phyloP scores from a whole-genome alignment of 2,113 vertebrate genomes.

The Mesoclemmys tuberculata region DNA sequence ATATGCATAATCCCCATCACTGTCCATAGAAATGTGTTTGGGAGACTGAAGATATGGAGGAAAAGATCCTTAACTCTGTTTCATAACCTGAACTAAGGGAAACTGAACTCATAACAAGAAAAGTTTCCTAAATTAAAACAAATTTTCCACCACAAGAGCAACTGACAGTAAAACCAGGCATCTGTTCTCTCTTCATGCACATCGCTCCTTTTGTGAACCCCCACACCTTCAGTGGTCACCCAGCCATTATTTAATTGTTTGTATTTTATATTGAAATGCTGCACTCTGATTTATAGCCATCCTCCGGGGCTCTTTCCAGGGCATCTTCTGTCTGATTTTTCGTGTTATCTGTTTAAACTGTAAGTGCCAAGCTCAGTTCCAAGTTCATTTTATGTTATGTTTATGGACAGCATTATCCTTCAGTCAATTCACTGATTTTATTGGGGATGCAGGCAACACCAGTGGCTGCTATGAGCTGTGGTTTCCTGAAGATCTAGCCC shows the following conservation, averaged over 20 bases:
- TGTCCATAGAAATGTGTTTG: not conserved
- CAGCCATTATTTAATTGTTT: not conserved
- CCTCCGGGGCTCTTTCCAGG: not conserved
- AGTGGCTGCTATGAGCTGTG: not conserved
- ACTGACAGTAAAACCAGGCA: not conserved
- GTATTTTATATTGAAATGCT: not conserved
- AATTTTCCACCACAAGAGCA: not conserved
- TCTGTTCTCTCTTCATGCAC: not conserved
- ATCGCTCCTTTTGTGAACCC: not conserved
- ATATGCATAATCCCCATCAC: not conserved
- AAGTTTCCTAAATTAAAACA: not conserved
- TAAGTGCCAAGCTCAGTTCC: not conserved
- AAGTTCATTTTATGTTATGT: not conserved
- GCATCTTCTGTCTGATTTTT: not conserved
- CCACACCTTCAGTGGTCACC: not conserved
- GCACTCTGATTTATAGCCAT: not conserved
- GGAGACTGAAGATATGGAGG: not conserved
- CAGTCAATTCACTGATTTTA: not conserved
- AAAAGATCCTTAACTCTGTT: not conserved
- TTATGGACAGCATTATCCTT: not conserved
- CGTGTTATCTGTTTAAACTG: not conserved
- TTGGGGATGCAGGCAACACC: not conserved
- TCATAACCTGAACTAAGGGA: not conserved
- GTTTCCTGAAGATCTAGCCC: not conserved
- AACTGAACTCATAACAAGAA: not conserved